Evolutionary conservation across 2,888 invertebrate species (phyloP).

Genomic region (Venusia cambrica): DNA sequence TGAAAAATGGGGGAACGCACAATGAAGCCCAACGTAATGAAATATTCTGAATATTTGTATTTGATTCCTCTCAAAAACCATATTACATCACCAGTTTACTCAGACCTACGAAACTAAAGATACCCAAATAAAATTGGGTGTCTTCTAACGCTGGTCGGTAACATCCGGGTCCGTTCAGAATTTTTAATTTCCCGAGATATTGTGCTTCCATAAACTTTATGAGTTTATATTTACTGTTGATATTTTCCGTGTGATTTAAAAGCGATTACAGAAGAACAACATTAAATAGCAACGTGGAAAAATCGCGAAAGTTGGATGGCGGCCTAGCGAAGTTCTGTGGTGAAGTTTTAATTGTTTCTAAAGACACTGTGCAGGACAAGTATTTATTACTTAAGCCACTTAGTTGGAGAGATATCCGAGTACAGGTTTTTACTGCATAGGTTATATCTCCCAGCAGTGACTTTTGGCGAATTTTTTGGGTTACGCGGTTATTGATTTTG

Average conservation of each 20-base stretch:
- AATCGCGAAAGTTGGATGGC: constrained; percentile 2
- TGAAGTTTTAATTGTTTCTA: constrained; percentile 15
- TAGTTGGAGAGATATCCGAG: too few relatives aligned
- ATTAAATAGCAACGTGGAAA: constrained; percentile 2
- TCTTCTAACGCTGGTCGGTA: constrained; percentile 36
- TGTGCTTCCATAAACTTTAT: constrained; percentile 29
- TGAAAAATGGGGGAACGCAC: constrained; percentile 50
- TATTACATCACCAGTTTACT: constrained; percentile 38
- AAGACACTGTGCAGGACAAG: constrained; percentile 3
- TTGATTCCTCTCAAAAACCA: constrained; percentile 54
- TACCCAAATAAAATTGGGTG: constrained; percentile 12
- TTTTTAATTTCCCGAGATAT: constrained; percentile 34
- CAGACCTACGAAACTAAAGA: constrained; percentile 29
- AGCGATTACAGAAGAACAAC: constrained; percentile 5
- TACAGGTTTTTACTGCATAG: too few relatives aligned
- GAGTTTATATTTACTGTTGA: constrained; percentile 26
- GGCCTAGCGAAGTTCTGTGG: constrained; percentile 5
- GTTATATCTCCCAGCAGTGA: too few relatives aligned
- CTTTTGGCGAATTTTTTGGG: too few relatives aligned
- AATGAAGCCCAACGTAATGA: constrained; percentile 58
- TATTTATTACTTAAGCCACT: constrained; percentile 8
- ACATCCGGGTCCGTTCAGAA: constrained; percentile 20
- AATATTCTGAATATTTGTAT: constrained; percentile 74
- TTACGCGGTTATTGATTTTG: too few relatives aligned
- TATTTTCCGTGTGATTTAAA: constrained; percentile 15